Evolutionary conservation across 2,888 invertebrate genomes (phyloP), one percentile per base, ranked within the genome.

Genomic region (Tholera decimalis): DNA sequence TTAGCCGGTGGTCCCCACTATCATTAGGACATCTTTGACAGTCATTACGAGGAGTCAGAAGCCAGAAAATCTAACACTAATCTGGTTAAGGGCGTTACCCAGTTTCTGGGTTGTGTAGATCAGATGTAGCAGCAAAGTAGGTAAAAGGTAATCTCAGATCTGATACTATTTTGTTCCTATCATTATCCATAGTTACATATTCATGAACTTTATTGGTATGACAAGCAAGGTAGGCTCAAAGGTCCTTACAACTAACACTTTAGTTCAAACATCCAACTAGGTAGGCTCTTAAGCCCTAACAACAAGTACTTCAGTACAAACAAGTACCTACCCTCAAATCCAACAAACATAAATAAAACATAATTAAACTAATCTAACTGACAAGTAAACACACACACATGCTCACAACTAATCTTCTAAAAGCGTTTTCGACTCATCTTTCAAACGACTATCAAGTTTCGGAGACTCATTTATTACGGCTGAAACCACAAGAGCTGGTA

Each of bases 391-490:
- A 62, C 68, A 70, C 68, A 70, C 61, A 72, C 58, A 60, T 24
- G 41, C 50, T 61, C 28, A 62, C 57, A 78, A 77, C 79, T 87
- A 87, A 88, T 89, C 87, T 87, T 84, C 85, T 88, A 87, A 89
- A 88, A 89, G 88, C 87, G 81, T 87, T 88, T 87, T 77, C 79
- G 78, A 80, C 82, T 89, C 89, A 84, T 87, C 88, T 89, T 89
- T 88, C 86, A 85, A 86, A 86, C 83, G 79, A 77, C 82, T 84
- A 80, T 87, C 80, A 63, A 78, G 73, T 86, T 86, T 79, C 80
- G 73, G 55, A 77, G 37, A 65, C 59, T 68, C 78, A 78, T 79
- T 75, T 83, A 79, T 83, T 85, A 80, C 56, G 69, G 60, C 71
- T 77, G 73, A 67, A 82, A 90, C 90, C 91, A 82, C 89, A 89